Evolutionary conservation across 23 tunicate species (phyloP).

Genomic region (Trididemnum nubilum): DNA sequence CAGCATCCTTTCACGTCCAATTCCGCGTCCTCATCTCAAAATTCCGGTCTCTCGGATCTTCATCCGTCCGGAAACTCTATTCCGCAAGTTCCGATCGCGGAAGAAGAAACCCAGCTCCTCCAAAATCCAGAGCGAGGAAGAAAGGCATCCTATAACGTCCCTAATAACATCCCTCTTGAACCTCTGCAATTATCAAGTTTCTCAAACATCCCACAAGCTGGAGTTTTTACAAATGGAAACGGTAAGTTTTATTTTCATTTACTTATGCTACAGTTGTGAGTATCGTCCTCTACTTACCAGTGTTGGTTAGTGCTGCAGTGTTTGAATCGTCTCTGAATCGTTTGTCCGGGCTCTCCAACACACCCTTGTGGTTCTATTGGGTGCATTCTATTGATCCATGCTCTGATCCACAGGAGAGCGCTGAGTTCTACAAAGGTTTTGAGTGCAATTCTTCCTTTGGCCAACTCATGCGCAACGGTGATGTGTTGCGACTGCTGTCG

Average conservation of each 20-base stretch:
- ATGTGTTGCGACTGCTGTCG: too few relatives aligned
- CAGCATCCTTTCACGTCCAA: neutral
- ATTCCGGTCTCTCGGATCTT: neutral
- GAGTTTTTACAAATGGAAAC: neutral
- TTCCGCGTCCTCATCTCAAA: neutral
- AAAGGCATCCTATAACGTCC: conserved; percentile 13
- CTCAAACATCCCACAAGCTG: neutral
- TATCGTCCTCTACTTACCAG: too few relatives aligned
- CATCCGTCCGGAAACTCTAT: neutral
- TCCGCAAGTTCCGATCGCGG: neutral
- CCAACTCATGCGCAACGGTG: too few relatives aligned
- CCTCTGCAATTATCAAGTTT: neutral
- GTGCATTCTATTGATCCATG: too few relatives aligned
- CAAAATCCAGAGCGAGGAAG: neutral
- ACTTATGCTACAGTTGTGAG: neutral
- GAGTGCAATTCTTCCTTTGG: too few relatives aligned
- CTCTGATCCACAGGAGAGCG: too few relatives aligned
- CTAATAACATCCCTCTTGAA: neutral
- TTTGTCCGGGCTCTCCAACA: too few relatives aligned
- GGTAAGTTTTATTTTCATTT: neutral
- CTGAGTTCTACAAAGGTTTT: too few relatives aligned
- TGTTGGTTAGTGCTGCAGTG: too few relatives aligned
- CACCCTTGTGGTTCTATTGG: too few relatives aligned
- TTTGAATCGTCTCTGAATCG: too few relatives aligned
- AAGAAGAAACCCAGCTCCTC: neutral